Evolutionary conservation across 2,113 vertebrate species (phyloP).

Genomic region (Martes martes): DNA sequence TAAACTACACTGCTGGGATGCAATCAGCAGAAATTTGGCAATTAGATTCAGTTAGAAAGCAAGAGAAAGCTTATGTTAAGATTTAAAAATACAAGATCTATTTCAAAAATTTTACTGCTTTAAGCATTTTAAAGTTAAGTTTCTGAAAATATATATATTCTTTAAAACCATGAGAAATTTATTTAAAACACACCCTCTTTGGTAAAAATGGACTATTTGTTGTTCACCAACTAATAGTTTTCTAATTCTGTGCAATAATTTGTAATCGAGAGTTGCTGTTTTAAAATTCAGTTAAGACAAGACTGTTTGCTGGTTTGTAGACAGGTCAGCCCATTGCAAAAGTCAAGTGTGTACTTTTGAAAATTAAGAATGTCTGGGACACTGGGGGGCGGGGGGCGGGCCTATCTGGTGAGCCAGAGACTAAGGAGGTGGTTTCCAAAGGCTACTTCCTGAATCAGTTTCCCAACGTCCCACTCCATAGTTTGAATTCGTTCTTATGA

Average conservation of each 20-base stretch:
- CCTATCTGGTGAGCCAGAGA: not conserved
- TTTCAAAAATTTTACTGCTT: not conserved
- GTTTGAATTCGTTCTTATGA: not conserved
- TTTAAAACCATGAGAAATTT: not conserved
- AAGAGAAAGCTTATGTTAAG: not conserved
- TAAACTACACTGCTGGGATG: not conserved
- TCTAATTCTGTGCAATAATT: not conserved
- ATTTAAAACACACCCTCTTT: not conserved
- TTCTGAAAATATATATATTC: not conserved
- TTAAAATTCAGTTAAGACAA: not conserved
- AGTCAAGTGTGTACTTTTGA: not conserved
- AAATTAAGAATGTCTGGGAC: not conserved
- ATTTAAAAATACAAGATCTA: not conserved
- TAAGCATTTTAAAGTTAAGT: not conserved
- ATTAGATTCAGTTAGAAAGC: not conserved
- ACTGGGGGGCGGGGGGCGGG: rapidly evolving
- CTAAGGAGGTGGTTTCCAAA: not conserved
- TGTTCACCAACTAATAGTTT: not conserved
- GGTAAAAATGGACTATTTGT: not conserved
- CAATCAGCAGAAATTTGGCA: not conserved
- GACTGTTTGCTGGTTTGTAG: not conserved
- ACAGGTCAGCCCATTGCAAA: not conserved
- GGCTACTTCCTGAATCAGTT: not conserved
- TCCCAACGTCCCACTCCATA: not conserved
- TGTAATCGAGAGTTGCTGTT: not conserved